Conservation (phyloP, 2,888 invertebrate genomes). For the Idaea dimidiata region DNA sequence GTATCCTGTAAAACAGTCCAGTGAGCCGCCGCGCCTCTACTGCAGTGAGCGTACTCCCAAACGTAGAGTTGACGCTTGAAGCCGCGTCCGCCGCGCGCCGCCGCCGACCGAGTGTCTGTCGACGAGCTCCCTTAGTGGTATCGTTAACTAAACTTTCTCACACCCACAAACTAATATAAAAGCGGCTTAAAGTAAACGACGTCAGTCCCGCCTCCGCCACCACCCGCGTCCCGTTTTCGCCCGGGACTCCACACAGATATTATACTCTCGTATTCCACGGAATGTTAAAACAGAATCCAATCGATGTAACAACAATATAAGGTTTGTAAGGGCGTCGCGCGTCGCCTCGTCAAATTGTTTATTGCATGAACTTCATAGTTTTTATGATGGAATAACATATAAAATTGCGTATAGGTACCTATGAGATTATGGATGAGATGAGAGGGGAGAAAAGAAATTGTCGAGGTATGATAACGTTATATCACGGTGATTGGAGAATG, state of each 20-base stretch:
- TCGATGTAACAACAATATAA: not conserved
- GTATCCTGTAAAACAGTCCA: too few relatives aligned
- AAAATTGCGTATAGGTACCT: not conserved
- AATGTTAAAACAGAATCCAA: not conserved
- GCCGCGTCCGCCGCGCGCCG: too few relatives aligned
- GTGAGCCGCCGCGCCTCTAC: too few relatives aligned
- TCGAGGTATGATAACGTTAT: not conserved
- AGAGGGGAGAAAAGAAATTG: not conserved
- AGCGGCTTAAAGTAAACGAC: not conserved
- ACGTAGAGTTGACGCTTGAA: too few relatives aligned
- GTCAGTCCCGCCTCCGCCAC: not conserved
- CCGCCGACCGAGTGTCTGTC: too few relatives aligned
- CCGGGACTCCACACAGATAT: not conserved
- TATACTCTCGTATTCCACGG: not conserved
- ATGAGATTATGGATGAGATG: not conserved
- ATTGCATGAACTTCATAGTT: not conserved
- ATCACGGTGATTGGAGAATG: not conserved
- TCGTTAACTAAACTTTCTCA: too few relatives aligned
- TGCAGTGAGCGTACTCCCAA: too few relatives aligned
- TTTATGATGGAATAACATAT: not conserved
- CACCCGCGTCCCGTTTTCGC: not conserved
- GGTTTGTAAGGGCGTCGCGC: not conserved
- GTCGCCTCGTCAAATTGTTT: slow-evolving; percentile 1
- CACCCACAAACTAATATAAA: too few relatives aligned
- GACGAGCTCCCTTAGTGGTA: too few relatives aligned